A percentile compares a stretch with the other conserved stretches of the same genome.
Evolutionary conservation across 2,113 vertebrate genomes (phyloP).

Genomic region (Ascaphus truei): DNA sequence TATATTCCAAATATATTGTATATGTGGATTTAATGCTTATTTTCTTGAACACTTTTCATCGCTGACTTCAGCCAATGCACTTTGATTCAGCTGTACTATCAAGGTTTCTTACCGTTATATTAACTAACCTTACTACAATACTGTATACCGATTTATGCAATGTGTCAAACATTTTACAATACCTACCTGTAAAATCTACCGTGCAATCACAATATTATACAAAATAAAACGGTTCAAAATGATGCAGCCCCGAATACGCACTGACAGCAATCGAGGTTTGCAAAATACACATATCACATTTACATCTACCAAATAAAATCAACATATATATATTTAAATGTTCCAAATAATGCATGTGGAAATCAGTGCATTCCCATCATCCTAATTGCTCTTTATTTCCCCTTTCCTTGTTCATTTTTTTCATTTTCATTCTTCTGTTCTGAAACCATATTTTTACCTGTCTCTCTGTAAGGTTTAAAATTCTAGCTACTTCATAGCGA

Average conservation of each 20-base stretch:
- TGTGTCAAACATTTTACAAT: slow-evolving; percentile 56
- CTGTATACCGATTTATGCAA: slow-evolving; percentile 48
- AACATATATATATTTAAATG: slow-evolving; percentile 40
- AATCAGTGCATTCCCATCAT: slow-evolving; percentile 18
- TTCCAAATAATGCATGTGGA: slow-evolving; percentile 35
- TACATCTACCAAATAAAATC: slow-evolving; percentile 51
- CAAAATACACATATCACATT: slow-evolving; percentile 60
- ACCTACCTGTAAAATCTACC: slow-evolving; percentile 48
- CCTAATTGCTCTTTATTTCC: slow-evolving; percentile 77
- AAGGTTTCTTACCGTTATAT: slow-evolving; percentile 43
- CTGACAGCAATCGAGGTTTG: slow-evolving; percentile 51
- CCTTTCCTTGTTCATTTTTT: slow-evolving; percentile 96
- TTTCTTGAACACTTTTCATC: no score
- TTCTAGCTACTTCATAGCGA: slow-evolving; percentile 93
- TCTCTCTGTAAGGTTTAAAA: slow-evolving; percentile 94
- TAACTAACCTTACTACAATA: slow-evolving; percentile 57
- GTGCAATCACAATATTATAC: slow-evolving; percentile 64
- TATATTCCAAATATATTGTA: no score
- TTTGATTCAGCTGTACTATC: slow-evolving; percentile 38
- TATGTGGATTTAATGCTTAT: no score
- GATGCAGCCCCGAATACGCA: slow-evolving; percentile 52
- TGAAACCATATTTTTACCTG: slow-evolving; percentile 99
- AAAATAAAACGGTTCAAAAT: slow-evolving; percentile 45
- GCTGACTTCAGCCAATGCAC: slow-evolving; percentile 35
- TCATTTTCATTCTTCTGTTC: slow-evolving; percentile 99